Evolutionary conservation across 2,797 vertebrate genomes (phyloP).

Genomic region (Cottoperca gobio): DNA sequence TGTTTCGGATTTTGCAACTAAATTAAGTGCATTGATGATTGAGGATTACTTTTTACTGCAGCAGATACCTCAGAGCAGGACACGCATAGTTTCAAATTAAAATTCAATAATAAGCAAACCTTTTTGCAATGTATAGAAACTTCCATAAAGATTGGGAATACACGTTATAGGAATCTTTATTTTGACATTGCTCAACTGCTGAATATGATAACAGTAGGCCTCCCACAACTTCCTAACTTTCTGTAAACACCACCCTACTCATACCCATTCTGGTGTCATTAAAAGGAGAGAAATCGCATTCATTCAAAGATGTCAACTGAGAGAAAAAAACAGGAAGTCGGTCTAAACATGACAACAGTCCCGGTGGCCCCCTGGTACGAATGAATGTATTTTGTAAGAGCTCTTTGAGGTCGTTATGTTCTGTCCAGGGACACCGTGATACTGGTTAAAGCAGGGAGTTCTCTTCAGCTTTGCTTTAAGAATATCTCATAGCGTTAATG

Average conservation of each 20-base stretch:
- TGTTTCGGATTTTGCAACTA: constrained; percentile 39
- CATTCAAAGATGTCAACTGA: background rate
- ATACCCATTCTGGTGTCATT: background rate
- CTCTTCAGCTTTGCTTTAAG: background rate
- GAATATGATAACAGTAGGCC: background rate
- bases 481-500: background rate
- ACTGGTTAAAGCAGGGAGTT: background rate
- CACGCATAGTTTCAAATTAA: background rate
- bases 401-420: constrained; percentile 8
- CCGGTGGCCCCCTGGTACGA: constrained; percentile 1
- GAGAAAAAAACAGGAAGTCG: background rate
- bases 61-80: constrained; percentile 7
- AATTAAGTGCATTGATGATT: constrained; percentile 24
- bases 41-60: background rate
- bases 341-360: background rate
- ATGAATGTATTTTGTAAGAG: constrained; percentile 9
- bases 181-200: background rate
- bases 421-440: background rate
- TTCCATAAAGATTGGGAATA: background rate
- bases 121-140: background rate
- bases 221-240: background rate
- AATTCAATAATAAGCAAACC: background rate
- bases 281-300: background rate
- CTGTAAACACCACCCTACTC: background rate
- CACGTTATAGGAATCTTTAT: background rate